Evolutionary conservation across 2,888 invertebrate species (phyloP), one percentile per base, ranked within the genome.

Genomic region (Lagria hirta): DNA sequence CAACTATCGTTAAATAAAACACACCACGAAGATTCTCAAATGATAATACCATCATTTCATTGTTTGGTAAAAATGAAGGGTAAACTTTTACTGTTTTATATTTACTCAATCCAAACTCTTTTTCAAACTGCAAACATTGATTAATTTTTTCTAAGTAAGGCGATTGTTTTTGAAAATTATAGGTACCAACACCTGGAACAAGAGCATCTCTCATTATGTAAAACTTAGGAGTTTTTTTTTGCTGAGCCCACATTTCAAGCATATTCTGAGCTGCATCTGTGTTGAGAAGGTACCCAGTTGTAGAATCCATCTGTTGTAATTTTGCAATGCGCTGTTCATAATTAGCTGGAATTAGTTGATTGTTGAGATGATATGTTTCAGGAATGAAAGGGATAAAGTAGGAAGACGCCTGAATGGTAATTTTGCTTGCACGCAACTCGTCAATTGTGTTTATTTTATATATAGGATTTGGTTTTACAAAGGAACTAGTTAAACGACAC

Each of bases 91-190:
- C 7, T 26, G 3, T 3, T 11, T 11, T 26, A 12, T 2, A 7
- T 26, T 26, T 26, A 2, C 10, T 7, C 24, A 42, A 16, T 3
- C 12, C 27, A 14, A 32, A 37, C 15, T 43, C 37, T 21, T 26
- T 17, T 32, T 37, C 32, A 5, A 14, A 14, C 13, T 32, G 14
- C 26, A 43, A 26, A 8, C 14, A 43, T 16, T 43, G 26, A 11
- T 18, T 32, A 12, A 43, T 32, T 18, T 43, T 43, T 1, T 32
- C 30, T 8, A 37, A 15, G 32, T 22, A 43, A 3, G 49, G 46
- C 5, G 49, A 49, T 8, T 46, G 23, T 34, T 43, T 46, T 28
- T 37, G 29, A n/a, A 49, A 28, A 28, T 30, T 34, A 22, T 34
- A 46, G 17, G 34, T 35, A 22, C 29, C 21, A 14, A 41, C 26